Evolutionary conservation across 2,888 invertebrate species (phyloP).

Genomic region (Biston betularia): DNA sequence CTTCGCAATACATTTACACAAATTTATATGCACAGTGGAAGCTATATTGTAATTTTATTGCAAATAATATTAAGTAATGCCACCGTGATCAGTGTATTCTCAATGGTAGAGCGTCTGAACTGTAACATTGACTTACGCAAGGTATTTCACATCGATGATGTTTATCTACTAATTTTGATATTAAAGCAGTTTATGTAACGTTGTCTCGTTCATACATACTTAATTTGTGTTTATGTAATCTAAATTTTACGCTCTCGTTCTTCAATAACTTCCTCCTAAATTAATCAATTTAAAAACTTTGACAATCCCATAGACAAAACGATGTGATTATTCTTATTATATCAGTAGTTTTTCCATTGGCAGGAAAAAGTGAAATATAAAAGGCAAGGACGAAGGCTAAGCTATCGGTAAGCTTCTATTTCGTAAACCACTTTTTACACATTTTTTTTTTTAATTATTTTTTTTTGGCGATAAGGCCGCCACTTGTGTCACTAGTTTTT

Average conservation of each 20-base stretch:
- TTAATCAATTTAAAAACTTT: neutral
- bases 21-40: conserved; percentile 60
- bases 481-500: too few relatives aligned
- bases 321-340: too few relatives aligned
- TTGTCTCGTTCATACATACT: conserved; percentile 24
- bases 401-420: too few relatives aligned
- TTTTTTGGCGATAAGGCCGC: too few relatives aligned
- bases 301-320: too few relatives aligned
- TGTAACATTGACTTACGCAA: conserved; percentile 65
- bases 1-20: conserved; percentile 47
- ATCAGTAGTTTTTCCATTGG: too few relatives aligned
- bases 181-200: conserved; percentile 34
- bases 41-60: conserved; percentile 56
- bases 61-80: conserved; percentile 66
- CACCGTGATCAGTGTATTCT: conserved; percentile 55
- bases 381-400: too few relatives aligned
- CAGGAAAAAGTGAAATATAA: too few relatives aligned
- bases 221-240: conserved; percentile 29
- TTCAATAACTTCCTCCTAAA: conserved; percentile 10
- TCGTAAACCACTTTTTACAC: too few relatives aligned
- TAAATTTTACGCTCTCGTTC: conserved; percentile 10
- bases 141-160: conserved; percentile 50
- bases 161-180: conserved; percentile 43
- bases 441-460: too few relatives aligned
- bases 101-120: conserved; percentile 60